Evolutionary conservation across 2,888 invertebrate species (phyloP), one percentile per base, ranked within the genome.

Genomic region (Neelides folsomi): DNA sequence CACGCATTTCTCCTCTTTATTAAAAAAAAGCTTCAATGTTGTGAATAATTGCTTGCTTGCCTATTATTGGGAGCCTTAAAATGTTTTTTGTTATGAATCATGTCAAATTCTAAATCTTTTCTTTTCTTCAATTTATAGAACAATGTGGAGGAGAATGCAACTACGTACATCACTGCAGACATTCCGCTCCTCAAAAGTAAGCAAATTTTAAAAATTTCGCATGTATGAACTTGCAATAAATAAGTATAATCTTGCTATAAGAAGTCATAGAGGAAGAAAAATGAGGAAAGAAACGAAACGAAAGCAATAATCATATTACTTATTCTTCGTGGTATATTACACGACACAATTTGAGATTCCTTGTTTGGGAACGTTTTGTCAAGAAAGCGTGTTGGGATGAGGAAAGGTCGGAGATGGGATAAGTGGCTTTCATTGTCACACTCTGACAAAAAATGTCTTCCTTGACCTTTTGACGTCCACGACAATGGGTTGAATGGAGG

Each of bases 101-200:
- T 18, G 19, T 43, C 12, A 16, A 27, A 27, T 27, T 27, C 27
- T 27, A 5, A 27, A 27, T 7, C 7, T 27, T 27, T 3, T 7
- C 27, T 27, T 27, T 7, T 27, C 27, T 27, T 27, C 27, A 27
- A 27, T 46, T 77, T 75, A 49, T 77, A 84, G 81, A 83, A 83
- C 70, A 79, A 83, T 64, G 83, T 83, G 64, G 81, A 88, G 72
- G 88, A 89, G 70, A 88, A 89, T 68, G 86, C 85, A 65, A 79
- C 81, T 63, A 84, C 85, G 47, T 88, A 88, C 73, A 88, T 89
- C 79, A 59, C 59, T 19, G 85, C 86, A 66, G 88, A 89, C 71
- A 77, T 89, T 71, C 88, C 88, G 65, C 76, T 88, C 67, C 77
- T 88, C 67, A 89, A 89, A 82, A 87, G 88, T 88, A 74, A 83